A percentile compares a stretch with the other conserved stretches of the same genome.
phyloP scores from a whole-genome alignment of 1,140 invertebrate genomes.

The Physella acuta region DNA sequence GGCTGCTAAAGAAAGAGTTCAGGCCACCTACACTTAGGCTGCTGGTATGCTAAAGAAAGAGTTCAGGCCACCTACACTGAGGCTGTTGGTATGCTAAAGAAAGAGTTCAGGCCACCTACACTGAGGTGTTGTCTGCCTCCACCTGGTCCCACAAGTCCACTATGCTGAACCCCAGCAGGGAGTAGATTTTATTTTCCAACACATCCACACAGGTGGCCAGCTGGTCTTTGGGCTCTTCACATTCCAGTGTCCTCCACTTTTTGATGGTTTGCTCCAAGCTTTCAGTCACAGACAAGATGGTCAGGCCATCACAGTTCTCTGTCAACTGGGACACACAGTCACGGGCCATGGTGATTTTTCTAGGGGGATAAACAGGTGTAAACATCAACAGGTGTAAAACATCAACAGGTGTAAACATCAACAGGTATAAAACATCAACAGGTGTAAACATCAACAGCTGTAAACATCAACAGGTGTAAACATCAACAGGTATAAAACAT shows the following conservation, averaged over 20 bases:
- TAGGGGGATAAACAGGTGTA: neutral
- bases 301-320: slow-evolving; percentile 9
- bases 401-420: too few relatives aligned
- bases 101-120: too few relatives aligned
- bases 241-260: neutral
- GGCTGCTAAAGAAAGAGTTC: too few relatives aligned
- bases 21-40: too few relatives aligned
- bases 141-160: neutral
- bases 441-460: too few relatives aligned
- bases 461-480: too few relatives aligned
- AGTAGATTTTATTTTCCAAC: neutral
- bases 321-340: slow-evolving; percentile 6
- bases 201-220: neutral
- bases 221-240: slow-evolving; percentile 6
- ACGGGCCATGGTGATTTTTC: neutral
- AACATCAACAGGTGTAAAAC: too few relatives aligned
- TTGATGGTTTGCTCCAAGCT: neutral
- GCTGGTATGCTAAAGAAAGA: too few relatives aligned
- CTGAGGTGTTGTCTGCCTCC: neutral
- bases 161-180: neutral
- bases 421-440: too few relatives aligned
- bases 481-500: too few relatives aligned
- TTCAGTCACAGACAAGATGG: neutral
- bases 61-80: too few relatives aligned
- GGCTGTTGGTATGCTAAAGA: too few relatives aligned